Evolutionary conservation across 2,797 vertebrate species (phyloP), one percentile per base, ranked within the genome.

Genomic region (Phylloscopus collybita): DNA sequence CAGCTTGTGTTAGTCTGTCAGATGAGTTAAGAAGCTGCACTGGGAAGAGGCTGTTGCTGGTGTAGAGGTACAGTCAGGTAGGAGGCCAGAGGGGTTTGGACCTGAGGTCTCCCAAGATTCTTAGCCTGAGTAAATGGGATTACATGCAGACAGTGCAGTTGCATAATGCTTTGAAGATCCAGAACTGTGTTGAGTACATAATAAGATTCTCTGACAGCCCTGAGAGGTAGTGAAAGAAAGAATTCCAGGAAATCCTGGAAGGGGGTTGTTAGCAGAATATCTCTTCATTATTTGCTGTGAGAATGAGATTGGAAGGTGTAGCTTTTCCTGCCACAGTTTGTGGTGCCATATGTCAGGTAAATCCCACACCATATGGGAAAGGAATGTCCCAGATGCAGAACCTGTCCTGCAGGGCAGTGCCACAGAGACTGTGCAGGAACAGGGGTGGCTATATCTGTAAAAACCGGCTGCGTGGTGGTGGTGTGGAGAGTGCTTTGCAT

Each of bases 401-500:
- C 5, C 16, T 67, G 20, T 50, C 32, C 61, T 74, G 16, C 49
- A 57, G 47, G 32, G 16, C 0, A 0, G 11, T 80, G 32, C 60
- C 23, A 8, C 29, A 65, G 29, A 40, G 32, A 17, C 38, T 64
- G 42, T 7, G 20, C 10, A 44, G 79, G 44, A 64, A 8, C 11
- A 15, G 20, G 38, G 4, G 8, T 49, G 7, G 26, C 1, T 44
- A 5, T 56, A 5, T 56, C n/a, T n/a, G 12, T 38, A 38, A 57
- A 36, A 61, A 59, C 8, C 22, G 49, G 22, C 36, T 92, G 40
- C 25, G 15, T 13, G 27, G 21, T 78, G 40, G 23, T 74, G 45
- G 4, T 57, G 16, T 64, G 57, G 64, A 47, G 34, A 67, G 26
- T 7, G 5, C 8, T 76, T 80, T 87, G 57, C 22, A 3, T 62